phyloP scores from a whole-genome alignment of 2,888 invertebrate genomes.

The Philhelius pedissequus region DNA sequence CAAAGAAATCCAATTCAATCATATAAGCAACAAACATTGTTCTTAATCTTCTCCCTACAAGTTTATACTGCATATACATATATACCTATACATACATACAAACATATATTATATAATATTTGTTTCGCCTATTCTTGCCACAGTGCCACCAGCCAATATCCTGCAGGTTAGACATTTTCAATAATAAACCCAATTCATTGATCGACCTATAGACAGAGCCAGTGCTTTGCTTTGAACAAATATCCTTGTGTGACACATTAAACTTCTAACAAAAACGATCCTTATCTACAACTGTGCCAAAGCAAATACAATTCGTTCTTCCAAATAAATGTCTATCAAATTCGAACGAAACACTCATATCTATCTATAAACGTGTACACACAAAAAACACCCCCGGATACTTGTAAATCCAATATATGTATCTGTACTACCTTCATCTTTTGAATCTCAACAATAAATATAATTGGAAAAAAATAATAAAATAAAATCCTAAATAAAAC shows the following conservation, averaged over 20 bases:
- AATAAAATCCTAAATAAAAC: conserved; percentile 18
- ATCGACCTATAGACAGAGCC: not conserved
- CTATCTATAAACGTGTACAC: not conserved
- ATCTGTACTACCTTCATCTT: conserved; percentile 50
- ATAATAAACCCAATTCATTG: conserved; percentile 36
- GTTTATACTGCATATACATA: too few species aligned
- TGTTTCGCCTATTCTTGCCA: conserved; percentile 56
- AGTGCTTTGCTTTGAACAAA: not conserved
- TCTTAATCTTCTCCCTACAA: not conserved
- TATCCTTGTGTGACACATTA: conserved; percentile 44
- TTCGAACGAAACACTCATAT: not conserved
- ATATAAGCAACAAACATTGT: not conserved
- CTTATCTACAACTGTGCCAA: conserved; percentile 55
- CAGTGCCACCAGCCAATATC: conserved; percentile 58
- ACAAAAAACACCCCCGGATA: not conserved
- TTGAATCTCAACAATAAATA: conserved; percentile 51
- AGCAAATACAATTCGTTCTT: conserved; percentile 61
- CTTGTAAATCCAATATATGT: not conserved
- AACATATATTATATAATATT: conserved; percentile 27
- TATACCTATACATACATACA: too few species aligned
- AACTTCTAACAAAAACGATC: conserved; percentile 61
- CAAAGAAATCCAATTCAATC: conserved; percentile 37
- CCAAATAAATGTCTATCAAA: conserved; percentile 36
- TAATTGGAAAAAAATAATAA: conserved; percentile 55
- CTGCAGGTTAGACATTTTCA: conserved; percentile 57